phyloP scores from a whole-genome alignment of 2,113 vertebrate species.

The Haemorhous mexicanus region DNA sequence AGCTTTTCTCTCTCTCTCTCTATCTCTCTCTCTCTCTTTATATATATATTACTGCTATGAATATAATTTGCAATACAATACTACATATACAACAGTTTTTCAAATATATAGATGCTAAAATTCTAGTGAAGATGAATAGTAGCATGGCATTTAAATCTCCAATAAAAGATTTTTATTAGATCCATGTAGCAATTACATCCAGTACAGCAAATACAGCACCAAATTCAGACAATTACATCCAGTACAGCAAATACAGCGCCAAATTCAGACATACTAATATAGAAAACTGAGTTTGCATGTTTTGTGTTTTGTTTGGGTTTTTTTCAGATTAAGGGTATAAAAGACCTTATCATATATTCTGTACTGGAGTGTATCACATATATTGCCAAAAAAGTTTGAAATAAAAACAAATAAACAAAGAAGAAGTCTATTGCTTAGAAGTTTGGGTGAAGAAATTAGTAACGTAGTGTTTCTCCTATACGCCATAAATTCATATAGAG shows the following conservation, averaged over 20 bases:
- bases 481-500: background rate
- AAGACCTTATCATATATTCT: background rate
- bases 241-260: background rate
- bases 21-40: background rate
- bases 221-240: background rate
- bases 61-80: background rate
- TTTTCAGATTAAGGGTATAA: background rate
- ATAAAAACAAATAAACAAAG: background rate
- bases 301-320: background rate
- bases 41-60: background rate
- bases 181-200: fast-evolving
- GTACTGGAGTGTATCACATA: fast-evolving
- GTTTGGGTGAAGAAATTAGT: background rate
- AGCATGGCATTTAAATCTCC: background rate
- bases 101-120: background rate
- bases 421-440: background rate
- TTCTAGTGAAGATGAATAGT: background rate
- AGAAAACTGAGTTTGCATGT: background rate
- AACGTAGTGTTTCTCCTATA: background rate
- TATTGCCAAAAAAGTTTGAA: background rate
- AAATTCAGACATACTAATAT: background rate
- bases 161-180: background rate
- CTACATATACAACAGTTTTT: background rate
- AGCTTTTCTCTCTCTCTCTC: background rate
- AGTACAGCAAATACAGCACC: background rate